Conservation (phyloP, 2,113 vertebrate species). For the Todiramphus chloris region DNA sequence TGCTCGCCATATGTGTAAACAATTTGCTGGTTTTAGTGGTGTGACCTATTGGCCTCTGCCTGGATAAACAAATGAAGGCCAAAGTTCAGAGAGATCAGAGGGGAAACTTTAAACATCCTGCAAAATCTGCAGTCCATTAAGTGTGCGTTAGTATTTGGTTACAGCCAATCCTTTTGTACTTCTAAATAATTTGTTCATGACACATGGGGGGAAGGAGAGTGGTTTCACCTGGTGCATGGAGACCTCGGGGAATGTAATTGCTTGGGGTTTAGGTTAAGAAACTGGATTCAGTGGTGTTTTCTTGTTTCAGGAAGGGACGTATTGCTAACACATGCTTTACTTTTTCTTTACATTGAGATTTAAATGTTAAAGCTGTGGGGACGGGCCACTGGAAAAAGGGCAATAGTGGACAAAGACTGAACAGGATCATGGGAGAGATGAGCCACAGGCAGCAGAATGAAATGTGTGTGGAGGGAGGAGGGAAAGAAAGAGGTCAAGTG, state of each 20-base stretch:
- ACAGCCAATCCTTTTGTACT: conserved; percentile 25
- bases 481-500: background rate
- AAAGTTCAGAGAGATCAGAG: conserved; percentile 73
- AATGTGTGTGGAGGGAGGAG: background rate
- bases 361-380: background rate
- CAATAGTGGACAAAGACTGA: background rate
- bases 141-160: conserved; percentile 40
- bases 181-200: conserved; percentile 12
- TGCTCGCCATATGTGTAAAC: conserved; percentile 64
- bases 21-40: conserved; percentile 54
- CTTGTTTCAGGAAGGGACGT: background rate
- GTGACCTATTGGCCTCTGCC: conserved; percentile 37
- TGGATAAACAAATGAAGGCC: conserved; percentile 71
- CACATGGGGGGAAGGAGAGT: background rate
- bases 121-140: conserved; percentile 41
- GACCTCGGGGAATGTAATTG: background rate
- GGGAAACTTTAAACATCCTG: conserved; percentile 51
- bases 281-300: background rate
- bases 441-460: background rate
- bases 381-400: background rate
- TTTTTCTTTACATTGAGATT: background rate
- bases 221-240: background rate
- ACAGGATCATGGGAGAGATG: background rate
- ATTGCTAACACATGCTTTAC: background rate
- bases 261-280: background rate